Evolutionary conservation across 2,797 vertebrate genomes (phyloP).

Genomic region (Pteronotus mesoamericanus): DNA sequence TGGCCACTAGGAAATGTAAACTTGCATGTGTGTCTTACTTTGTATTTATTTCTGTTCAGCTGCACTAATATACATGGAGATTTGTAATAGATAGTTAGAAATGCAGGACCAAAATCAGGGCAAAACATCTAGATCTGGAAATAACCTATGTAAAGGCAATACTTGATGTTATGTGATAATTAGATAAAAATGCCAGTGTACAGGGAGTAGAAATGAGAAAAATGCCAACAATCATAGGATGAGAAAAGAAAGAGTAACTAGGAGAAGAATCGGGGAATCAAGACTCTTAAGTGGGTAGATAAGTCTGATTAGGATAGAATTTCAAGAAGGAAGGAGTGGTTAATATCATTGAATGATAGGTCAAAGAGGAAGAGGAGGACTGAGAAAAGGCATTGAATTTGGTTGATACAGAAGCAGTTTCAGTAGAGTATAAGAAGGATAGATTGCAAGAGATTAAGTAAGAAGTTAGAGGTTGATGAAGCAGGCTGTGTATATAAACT

Average conservation of each 20-base stretch:
- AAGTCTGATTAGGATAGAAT: constrained; percentile 26
- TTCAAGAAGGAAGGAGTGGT: constrained; percentile 32
- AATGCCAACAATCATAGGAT: background rate
- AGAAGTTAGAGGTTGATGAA: background rate
- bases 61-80: background rate
- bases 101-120: background rate
- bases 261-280: background rate
- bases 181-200: background rate
- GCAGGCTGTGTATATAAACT: constrained; percentile 36
- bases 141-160: background rate
- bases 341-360: constrained; percentile 14
- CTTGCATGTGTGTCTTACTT: background rate
- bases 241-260: constrained; percentile 2
- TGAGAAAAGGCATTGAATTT: constrained; percentile 29
- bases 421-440: background rate
- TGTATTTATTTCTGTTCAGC: background rate
- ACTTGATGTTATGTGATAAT: background rate
- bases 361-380: background rate
- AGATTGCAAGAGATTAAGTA: constrained; percentile 60
- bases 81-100: constrained; percentile 22
- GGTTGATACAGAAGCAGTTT: constrained; percentile 15
- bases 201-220: background rate
- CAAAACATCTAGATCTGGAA: constrained; percentile 25
- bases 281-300: background rate
- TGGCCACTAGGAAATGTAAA: background rate